These are phyloP conservation scores for Cuculus canorus DNA, from an alignment of 2,797 vertebrate species.

Conservation along the genomic window DNA sequence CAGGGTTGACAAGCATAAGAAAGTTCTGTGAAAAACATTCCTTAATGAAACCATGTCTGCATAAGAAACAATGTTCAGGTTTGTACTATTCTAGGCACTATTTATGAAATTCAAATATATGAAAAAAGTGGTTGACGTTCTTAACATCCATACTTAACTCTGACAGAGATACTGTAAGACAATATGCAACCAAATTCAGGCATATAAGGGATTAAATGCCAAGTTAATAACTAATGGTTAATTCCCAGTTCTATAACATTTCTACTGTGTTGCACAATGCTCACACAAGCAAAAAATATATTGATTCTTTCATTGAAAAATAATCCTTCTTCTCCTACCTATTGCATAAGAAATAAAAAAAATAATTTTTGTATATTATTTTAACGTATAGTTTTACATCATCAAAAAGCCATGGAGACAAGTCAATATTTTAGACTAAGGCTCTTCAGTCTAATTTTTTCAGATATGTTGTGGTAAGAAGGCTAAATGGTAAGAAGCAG, in stretches of 20 bases:
- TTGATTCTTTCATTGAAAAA: not conserved
- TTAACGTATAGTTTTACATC: not conserved
- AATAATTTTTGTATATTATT: not conserved
- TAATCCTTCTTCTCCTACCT: not conserved
- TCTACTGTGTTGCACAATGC: not conserved
- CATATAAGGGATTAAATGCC: not conserved
- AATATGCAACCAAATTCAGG: not conserved
- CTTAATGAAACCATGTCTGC: not conserved
- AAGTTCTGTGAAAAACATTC: not conserved
- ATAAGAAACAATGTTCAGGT: not conserved
- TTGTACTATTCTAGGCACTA: not conserved
- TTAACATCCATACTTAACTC: not conserved
- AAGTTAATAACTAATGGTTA: not conserved
- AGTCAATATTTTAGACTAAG: not conserved
- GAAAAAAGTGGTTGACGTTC: not conserved
- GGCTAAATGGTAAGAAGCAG: not conserved
- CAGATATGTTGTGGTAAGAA: not conserved
- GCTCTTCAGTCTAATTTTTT: not conserved
- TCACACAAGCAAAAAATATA: not conserved
- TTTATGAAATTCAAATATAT: not conserved
- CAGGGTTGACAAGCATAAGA: not conserved
- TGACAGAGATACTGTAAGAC: not conserved
- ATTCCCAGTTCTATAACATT: not conserved
- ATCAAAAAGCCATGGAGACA: not conserved
- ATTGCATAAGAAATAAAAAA: not conserved